Base-by-base conservation (phyloP, 2,888 invertebrate genomes). In the Tortricodes alternella region DNA sequence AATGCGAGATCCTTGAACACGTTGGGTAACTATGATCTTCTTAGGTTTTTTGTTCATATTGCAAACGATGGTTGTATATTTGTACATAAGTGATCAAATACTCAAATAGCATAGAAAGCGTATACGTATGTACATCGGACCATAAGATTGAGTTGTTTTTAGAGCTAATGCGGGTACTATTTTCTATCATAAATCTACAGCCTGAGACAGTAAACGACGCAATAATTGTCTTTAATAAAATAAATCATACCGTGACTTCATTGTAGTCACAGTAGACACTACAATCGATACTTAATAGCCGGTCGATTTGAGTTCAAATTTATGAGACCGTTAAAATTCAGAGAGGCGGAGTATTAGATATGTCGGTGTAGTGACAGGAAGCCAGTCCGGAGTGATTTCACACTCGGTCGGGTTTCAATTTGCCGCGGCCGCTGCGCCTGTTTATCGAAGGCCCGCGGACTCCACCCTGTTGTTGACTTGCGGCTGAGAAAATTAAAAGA, bases 331-430 rank as follows among this genome's bases (percentile, higher is more conserved):
- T 72, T 73, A 69, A 73, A 74, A 71, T 72, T 71, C 71, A 75
- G 70, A 68, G 73, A 71, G 65, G 63, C 74, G 68, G 62, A 68
- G 72, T 71, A 76, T 76, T 74, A 72, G 75, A 73, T 69, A 69
- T 67, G 70, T 70, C 68, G 52, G 46, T 49, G 76, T 71, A 76
- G 71, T 76, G 81, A 78, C 85, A 85, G 85, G 85, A 87, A 82
- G 82, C 81, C 78, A 73, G 76, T 71, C 78, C 72, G 68, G 70
- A 80, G 81, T 87, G 82, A 85, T 89, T 88, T 89, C 86, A 88
- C 87, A 89, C 86, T 84, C 78, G 80, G 87, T 74, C 84, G 85
- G 69, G 70, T 87, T 87, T 89, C 86, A 88, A 89, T 89, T 87
- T 85, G 78, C 83, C 78, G 78, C 83, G 80, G 78, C 76, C 74